Evolutionary conservation across 1,140 invertebrate genomes (phyloP).

Genomic region (Ips nitidus): DNA sequence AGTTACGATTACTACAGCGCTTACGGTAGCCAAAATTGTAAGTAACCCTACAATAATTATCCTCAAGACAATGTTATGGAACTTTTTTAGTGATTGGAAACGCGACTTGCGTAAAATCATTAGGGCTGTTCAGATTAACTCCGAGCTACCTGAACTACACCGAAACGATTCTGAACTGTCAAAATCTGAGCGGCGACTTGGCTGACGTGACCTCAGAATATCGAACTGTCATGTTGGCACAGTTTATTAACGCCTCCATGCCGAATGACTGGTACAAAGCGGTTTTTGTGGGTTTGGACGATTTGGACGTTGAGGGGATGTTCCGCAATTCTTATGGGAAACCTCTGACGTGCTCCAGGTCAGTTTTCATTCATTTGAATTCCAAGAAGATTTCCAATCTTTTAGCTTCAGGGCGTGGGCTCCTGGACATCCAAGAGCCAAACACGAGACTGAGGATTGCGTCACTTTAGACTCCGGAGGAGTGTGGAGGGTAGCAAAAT

Average conservation of each 20-base stretch:
- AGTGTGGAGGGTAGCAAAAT: slow-evolving; percentile 60
- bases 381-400: neutral
- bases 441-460: slow-evolving; percentile 56
- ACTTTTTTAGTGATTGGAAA: slow-evolving; percentile 55
- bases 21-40: slow-evolving; percentile 56
- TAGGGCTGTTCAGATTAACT: slow-evolving; percentile 62
- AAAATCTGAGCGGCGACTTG: slow-evolving; percentile 57
- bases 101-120: slow-evolving; percentile 58
- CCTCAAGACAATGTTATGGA: neutral
- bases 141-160: slow-evolving; percentile 58
- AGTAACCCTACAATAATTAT: slow-evolving; percentile 43
- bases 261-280: slow-evolving; percentile 44
- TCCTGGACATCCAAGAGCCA: slow-evolving; percentile 59
- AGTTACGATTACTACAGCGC: slow-evolving; percentile 64
- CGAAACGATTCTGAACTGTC: slow-evolving; percentile 56
- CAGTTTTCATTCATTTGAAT: slow-evolving; percentile 1
- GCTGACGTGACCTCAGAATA: slow-evolving; percentile 61
- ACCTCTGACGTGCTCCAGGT: slow-evolving; percentile 57
- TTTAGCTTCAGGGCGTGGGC: slow-evolving; percentile 60
- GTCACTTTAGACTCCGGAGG: slow-evolving; percentile 56
- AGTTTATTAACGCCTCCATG: slow-evolving; percentile 43
- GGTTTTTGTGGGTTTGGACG: slow-evolving; percentile 61
- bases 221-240: slow-evolving; percentile 58
- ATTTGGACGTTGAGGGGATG: slow-evolving; percentile 49
- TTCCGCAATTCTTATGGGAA: slow-evolving; percentile 57